Evolutionary conservation across 2,797 vertebrate species (phyloP).

Genomic region (Nyctalus aviator): DNA sequence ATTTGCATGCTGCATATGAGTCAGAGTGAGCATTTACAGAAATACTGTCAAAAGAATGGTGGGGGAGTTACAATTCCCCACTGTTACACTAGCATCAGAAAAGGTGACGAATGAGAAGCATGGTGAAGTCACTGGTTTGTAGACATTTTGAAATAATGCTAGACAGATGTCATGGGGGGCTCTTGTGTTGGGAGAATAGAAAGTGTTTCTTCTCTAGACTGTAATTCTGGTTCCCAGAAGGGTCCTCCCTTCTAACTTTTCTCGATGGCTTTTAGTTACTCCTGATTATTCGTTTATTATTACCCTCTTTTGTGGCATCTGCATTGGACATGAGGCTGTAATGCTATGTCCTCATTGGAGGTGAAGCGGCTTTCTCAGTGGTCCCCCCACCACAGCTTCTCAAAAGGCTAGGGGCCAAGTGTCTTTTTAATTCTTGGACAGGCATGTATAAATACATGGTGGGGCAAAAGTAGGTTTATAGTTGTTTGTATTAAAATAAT

Average conservation of each 20-base stretch:
- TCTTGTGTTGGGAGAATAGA: not conserved
- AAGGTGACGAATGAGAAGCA: not conserved
- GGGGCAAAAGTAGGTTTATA: not conserved
- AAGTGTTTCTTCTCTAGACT: not conserved
- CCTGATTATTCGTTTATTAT: not conserved
- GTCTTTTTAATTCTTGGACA: not conserved
- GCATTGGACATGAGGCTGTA: not conserved
- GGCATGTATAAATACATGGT: not conserved
- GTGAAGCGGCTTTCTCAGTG: not conserved
- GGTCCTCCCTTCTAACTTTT: not conserved
- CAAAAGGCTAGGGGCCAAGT: not conserved
- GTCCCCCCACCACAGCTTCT: not conserved
- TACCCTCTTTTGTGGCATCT: not conserved
- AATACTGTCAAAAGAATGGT: not conserved
- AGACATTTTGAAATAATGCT: not conserved
- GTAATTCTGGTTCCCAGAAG: not conserved
- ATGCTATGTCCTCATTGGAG: not conserved
- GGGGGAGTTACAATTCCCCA: not conserved
- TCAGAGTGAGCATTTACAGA: not conserved
- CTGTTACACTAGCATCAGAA: not conserved
- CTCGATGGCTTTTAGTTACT: not conserved
- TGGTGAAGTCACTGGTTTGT: not conserved
- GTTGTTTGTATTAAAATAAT: not conserved
- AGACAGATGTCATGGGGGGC: not conserved
- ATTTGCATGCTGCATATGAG: not conserved